phyloP scores from a whole-genome alignment of 2,797 vertebrate species.

The Paratrypauchen microcephalus region DNA sequence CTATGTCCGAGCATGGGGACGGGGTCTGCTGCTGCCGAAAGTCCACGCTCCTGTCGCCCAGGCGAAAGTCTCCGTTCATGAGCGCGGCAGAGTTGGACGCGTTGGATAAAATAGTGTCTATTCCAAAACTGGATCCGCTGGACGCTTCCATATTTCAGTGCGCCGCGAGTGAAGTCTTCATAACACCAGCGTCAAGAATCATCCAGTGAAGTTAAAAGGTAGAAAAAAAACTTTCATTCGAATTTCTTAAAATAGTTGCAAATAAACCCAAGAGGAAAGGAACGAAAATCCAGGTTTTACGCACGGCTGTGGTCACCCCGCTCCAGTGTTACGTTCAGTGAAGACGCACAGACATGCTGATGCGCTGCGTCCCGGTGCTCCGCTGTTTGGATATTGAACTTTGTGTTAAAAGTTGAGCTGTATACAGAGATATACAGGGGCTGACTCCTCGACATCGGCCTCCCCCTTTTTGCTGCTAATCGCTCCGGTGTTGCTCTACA shows the following conservation, averaged over 20 bases:
- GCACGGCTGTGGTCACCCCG: conserved; percentile 43
- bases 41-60: conserved; percentile 87
- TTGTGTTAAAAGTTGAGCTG: conserved; percentile 88
- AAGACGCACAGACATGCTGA: conserved; percentile 55
- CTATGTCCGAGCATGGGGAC: conserved; percentile 95
- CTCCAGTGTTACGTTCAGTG: conserved; percentile 73
- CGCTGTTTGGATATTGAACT: conserved; percentile 81
- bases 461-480: conserved; percentile 87
- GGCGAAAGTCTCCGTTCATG: conserved; percentile 94
- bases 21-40: conserved; percentile 91
- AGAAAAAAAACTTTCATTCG: conserved; percentile 24
- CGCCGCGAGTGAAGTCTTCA: conserved; percentile 78
- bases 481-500: conserved; percentile 86
- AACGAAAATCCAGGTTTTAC: conserved; percentile 57
- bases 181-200: conserved; percentile 67
- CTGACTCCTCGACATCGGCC: conserved; percentile 86
- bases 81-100: conserved; percentile 83
- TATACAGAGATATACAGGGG: conserved; percentile 78
- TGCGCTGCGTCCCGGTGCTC: conserved; percentile 65
- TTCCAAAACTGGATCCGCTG: conserved; percentile 96
- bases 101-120: conserved; percentile 96
- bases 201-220: conserved; percentile 46
- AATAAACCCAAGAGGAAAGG: conserved; percentile 41
- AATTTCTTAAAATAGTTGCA: conserved; percentile 20
- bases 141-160: conserved; percentile 90